Conservation (phyloP, 2,888 invertebrate genomes). For the Uloborus plumipes region DNA sequence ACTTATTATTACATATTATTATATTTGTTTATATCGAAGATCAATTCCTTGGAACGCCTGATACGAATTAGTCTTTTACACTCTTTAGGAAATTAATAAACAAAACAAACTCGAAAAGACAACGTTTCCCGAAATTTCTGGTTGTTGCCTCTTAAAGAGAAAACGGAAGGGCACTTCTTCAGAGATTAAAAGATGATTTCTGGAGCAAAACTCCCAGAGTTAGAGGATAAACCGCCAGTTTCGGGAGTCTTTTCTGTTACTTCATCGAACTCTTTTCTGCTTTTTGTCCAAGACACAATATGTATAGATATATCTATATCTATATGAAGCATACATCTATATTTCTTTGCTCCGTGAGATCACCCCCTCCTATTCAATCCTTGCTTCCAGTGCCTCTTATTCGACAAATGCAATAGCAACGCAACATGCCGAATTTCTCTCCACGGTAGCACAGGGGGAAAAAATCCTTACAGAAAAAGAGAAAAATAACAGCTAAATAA, state of each 20-base stretch:
- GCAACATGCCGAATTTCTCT: conserved; percentile 54
- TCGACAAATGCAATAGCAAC: conserved; percentile 58
- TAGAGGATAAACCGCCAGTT: conserved; percentile 19
- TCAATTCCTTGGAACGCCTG: no score
- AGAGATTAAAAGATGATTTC: no score
- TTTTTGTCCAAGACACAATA: conserved; percentile 37
- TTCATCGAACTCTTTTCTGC: conserved; percentile 21
- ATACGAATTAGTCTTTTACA: neutral
- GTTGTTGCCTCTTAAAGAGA: no score
- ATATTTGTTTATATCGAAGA: no score
- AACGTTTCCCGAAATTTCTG: no score
- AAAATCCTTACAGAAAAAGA: conserved; percentile 13
- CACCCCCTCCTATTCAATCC: conserved; percentile 45
- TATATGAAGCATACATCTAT: conserved; percentile 49
- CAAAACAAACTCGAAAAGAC: no score
- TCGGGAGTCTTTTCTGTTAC: conserved; percentile 19
- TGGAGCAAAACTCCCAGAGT: no score
- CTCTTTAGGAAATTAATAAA: neutral
- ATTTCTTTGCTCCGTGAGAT: conserved; percentile 37
- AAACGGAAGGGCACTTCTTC: no score
- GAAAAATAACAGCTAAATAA: conserved; percentile 59
- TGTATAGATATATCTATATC: conserved; percentile 33
- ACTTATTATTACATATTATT: no score
- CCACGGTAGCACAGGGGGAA: conserved; percentile 15
- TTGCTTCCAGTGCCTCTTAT: conserved; percentile 37